Conservation (phyloP, 1,140 invertebrate genomes). For the Andrena cerasifolii region DNA sequence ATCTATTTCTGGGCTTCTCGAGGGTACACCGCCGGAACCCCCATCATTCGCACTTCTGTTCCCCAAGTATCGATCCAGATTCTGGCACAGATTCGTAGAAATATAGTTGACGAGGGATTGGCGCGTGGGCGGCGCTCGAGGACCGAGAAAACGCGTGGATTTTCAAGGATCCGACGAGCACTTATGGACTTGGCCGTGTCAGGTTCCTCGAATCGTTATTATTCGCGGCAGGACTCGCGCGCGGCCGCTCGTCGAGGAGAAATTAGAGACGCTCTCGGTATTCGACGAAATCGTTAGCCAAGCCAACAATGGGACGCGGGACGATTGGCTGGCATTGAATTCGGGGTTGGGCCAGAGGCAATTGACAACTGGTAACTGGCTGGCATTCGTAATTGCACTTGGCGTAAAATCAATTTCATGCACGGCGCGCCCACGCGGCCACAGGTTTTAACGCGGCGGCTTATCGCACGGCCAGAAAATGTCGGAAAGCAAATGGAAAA, state of each 20-base stretch:
- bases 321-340: slow-evolving; percentile 59
- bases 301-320: background rate
- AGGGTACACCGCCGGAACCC: too few relatives aligned
- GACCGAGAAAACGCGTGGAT: background rate
- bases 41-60: too few relatives aligned
- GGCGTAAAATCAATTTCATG: slow-evolving; percentile 50
- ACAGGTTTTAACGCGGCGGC: background rate
- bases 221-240: slow-evolving; percentile 16
- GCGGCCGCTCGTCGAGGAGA: slow-evolving; percentile 22
- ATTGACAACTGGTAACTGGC: slow-evolving; percentile 37
- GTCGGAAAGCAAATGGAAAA: background rate
- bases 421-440: background rate
- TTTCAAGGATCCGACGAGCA: slow-evolving; percentile 12
- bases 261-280: slow-evolving; percentile 42
- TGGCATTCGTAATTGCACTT: slow-evolving; percentile 30
- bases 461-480: background rate
- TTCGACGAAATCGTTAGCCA: slow-evolving; percentile 41
- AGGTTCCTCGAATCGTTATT: slow-evolving; percentile 28
- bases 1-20: too few relatives aligned
- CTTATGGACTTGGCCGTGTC: background rate
- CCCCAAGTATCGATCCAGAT: background rate
- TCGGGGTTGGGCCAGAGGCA: slow-evolving; percentile 41
- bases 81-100: background rate
- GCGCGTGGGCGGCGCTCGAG: slow-evolving; percentile 40
- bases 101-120: too few relatives aligned